phyloP scores from a whole-genome alignment of 1,140 invertebrate species.

The Vanessa tameamea region DNA sequence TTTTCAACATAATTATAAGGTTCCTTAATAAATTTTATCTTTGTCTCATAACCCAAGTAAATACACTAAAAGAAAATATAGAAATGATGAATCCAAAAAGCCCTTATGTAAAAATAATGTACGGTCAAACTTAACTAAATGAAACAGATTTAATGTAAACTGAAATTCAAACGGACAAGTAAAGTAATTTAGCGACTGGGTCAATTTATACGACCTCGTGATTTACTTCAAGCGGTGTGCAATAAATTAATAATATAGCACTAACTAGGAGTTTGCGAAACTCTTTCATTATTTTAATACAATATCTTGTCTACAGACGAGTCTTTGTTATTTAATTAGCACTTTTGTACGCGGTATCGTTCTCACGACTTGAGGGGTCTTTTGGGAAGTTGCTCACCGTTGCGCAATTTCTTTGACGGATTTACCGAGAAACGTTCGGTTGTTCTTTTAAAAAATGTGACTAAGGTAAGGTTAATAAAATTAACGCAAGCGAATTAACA shows the following conservation, averaged over 20 bases:
- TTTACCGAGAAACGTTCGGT: background rate
- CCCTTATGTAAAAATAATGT: too few species aligned
- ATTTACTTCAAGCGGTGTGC: conserved; percentile 5
- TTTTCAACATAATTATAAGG: too few species aligned
- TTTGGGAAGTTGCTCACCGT: conserved; percentile 19
- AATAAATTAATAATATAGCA: conserved; percentile 58
- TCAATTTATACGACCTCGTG: conserved; percentile 10
- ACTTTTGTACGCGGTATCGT: conserved; percentile 32
- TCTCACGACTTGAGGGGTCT: conserved; percentile 41
- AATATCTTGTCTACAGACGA: conserved; percentile 33
- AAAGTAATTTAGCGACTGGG: background rate
- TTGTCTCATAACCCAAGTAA: too few species aligned
- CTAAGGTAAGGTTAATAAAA: too few species aligned
- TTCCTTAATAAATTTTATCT: too few species aligned
- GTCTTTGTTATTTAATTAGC: conserved; percentile 63
- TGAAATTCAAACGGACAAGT: background rate
- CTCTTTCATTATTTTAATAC: conserved; percentile 51
- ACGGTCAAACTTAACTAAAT: too few species aligned
- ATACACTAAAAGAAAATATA: too few species aligned
- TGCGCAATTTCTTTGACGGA: conserved; percentile 7
- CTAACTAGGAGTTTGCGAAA: conserved; percentile 58
- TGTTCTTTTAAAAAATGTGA: too few species aligned
- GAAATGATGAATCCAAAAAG: too few species aligned
- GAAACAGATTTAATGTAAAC: too few species aligned
- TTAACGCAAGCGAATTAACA: too few species aligned